Base-by-base conservation (phyloP, 2,797 vertebrate genomes). In the Cossypha niveicapilla region DNA sequence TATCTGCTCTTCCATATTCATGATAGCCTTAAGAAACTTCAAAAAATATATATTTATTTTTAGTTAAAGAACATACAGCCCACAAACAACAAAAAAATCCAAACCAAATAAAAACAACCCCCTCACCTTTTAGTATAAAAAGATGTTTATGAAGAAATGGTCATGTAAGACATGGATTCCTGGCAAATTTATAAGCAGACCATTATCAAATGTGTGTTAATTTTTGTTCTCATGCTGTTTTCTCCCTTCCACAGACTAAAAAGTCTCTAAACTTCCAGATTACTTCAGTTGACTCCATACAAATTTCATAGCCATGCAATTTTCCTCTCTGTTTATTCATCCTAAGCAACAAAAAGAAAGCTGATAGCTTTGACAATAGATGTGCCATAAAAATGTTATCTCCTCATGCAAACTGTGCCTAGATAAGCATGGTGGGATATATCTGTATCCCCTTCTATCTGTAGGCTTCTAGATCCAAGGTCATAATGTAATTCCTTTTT, bases 61-160 rank as follows among this genome's bases (percentile, higher is more conserved):
- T 83, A 93, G 72, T 90, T 78, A 92, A 96, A 94, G 37, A 57
- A 75, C n/a, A 88, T 54, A n/a, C 25, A 34, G 42, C 34, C 44
- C 8, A 56, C 15, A 39, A 67, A 50, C 4, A 85, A 54, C 22
- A 80, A 76, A 61, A 56, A 66, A 50, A 44, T 18, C 13, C 39
- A 82, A 13, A 35, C 2, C 8, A 24, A 74, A 27, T 30, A 58
- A 90, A 92, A 94, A 25, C 53, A 74, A 1, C 9, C 3, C 3
- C 47, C 30, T 45, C 30, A 23, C 5, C n/a, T 92, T 79, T 88
- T 56, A 30, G 3, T 57, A 58, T 60, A 90, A 92, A 94, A 96
- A 82, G 2, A 9, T 12, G 5, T 57, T 71, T 53, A 25, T 68
- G 7, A 9, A 61, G 24, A 73, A 53, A 9, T 27, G 5, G 17